These are phyloP conservation scores for Poeciliopsis paucimaculata DNA, from an alignment of 2,797 vertebrate genomes.

Conservation along the genomic window DNA sequence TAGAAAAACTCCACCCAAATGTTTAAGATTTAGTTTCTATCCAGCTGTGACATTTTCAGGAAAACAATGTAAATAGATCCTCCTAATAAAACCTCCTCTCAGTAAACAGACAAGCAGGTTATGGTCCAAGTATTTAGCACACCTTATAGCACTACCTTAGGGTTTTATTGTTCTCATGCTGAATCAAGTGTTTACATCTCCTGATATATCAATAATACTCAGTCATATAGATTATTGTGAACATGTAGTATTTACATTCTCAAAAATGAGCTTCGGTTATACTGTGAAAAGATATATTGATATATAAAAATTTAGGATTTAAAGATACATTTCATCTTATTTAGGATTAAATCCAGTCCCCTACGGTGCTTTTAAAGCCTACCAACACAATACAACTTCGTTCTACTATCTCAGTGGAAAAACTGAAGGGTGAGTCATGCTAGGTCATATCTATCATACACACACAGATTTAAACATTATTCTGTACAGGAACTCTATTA, in stretches of 20 bases:
- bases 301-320: slow-evolving; percentile 83
- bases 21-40: slow-evolving; percentile 49
- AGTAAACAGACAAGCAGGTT: slow-evolving; percentile 39
- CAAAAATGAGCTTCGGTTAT: slow-evolving; percentile 86
- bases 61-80: slow-evolving; percentile 54
- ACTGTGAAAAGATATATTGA: slow-evolving; percentile 86
- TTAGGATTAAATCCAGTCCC: slow-evolving; percentile 85
- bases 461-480: slow-evolving; percentile 77
- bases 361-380: slow-evolving; percentile 84
- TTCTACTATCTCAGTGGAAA: slow-evolving; percentile 68
- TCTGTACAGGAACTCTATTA: slow-evolving; percentile 80
- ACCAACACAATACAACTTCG: slow-evolving; percentile 87
- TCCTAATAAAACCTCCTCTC: slow-evolving; percentile 46
- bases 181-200: slow-evolving; percentile 84
- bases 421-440: slow-evolving; percentile 84
- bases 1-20: slow-evolving; percentile 51
- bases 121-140: slow-evolving; percentile 54
- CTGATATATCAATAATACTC: slow-evolving; percentile 79
- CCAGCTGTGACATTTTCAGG: slow-evolving; percentile 49
- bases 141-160: slow-evolving; percentile 68
- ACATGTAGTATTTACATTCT: slow-evolving; percentile 95
- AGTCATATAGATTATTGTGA: slow-evolving; percentile 83
- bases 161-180: slow-evolving; percentile 67
- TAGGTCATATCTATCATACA: slow-evolving; percentile 83
- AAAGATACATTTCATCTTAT: slow-evolving; percentile 87